These are phyloP conservation scores for Panthera uncia DNA, from an alignment of 2,113 vertebrate genomes.

Conservation along the genomic window DNA sequence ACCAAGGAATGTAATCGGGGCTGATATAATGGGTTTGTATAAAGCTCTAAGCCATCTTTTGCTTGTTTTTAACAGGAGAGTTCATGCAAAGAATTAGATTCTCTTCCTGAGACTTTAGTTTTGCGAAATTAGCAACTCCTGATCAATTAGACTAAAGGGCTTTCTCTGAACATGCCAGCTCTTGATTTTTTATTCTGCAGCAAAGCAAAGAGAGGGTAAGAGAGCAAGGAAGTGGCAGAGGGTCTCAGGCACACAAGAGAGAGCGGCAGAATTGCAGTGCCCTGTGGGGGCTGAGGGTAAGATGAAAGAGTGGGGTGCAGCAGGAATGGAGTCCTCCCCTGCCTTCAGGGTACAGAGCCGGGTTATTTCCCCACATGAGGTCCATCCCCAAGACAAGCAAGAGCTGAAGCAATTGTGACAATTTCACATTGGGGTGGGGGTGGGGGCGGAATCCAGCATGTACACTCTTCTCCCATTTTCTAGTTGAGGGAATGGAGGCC, in stretches of 20 bases:
- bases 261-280: background rate
- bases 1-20: background rate
- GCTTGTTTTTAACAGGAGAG: background rate
- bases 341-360: background rate
- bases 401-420: background rate
- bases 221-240: background rate
- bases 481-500: background rate
- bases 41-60: conserved; percentile 24
- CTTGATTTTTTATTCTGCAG: conserved; percentile 31
- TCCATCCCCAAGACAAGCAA: background rate
- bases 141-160: conserved; percentile 46
- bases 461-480: background rate
- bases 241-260: background rate
- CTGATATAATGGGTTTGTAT: background rate
- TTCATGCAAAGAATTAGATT: conserved; percentile 8
- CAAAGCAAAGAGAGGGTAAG: background rate
- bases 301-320: background rate
- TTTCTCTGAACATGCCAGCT: conserved; percentile 41
- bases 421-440: background rate
- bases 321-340: background rate
- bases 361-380: background rate
- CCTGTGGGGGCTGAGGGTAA: too few species aligned
- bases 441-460: rapidly evolving
- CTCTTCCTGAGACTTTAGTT: background rate
- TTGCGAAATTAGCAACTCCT: conserved; percentile 52